A percentile compares a stretch with the other conserved stretches of the same genome.
phyloP scores from a whole-genome alignment of 2,888 invertebrate genomes.

The Heliconius charithonia region DNA sequence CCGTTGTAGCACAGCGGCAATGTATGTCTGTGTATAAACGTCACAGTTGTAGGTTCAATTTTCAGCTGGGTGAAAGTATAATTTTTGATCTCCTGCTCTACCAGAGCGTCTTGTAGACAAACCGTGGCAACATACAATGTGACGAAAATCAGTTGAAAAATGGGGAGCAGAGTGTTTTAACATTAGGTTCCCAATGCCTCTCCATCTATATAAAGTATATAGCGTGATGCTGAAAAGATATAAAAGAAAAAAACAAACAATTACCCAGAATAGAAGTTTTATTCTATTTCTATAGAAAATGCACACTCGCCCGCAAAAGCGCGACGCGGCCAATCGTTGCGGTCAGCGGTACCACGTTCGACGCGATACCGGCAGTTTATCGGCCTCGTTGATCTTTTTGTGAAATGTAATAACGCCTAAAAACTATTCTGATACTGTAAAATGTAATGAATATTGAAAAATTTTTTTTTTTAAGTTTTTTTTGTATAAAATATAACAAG shows the following conservation, averaged over 20 bases:
- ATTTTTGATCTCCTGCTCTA: too few relatives aligned
- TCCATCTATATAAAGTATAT: not conserved
- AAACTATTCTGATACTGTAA: not conserved
- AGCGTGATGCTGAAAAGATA: not conserved
- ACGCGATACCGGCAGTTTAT: constrained; percentile 27
- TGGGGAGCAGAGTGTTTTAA: not conserved
- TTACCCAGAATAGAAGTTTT: constrained; percentile 1
- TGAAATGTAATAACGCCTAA: not conserved
- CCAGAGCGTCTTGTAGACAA: too few relatives aligned
- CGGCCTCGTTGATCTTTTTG: constrained; percentile 8
- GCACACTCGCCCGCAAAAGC: constrained; percentile 4
- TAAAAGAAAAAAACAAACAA: not conserved
- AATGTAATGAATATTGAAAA: not conserved
- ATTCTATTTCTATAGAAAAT: constrained; percentile 17
- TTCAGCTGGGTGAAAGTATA: too few relatives aligned
- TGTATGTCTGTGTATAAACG: too few relatives aligned
- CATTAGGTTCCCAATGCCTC: not conserved
- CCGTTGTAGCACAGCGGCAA: too few relatives aligned
- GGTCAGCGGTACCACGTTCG: constrained; percentile 37
- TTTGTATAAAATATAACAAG: too few relatives aligned
- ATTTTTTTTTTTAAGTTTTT: too few relatives aligned
- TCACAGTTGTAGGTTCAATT: too few relatives aligned
- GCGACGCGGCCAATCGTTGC: constrained; percentile 24
- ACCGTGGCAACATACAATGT: too few relatives aligned
- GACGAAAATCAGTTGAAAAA: not conserved